Evolutionary conservation across 2,797 vertebrate species (phyloP), one percentile per base, ranked within the genome.

Genomic region (Toxotes lorentzi): DNA sequence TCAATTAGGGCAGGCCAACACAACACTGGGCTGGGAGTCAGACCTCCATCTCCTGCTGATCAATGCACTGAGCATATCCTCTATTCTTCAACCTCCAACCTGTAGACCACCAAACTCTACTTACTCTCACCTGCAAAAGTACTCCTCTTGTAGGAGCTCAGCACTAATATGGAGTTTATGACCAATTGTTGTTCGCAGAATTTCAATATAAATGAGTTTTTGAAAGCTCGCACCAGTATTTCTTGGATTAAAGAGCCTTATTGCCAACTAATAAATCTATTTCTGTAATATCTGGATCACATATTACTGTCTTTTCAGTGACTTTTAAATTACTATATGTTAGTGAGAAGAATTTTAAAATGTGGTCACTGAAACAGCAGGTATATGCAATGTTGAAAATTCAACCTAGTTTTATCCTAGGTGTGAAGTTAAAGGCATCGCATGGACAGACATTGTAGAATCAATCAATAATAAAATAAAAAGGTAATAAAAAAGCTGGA

Each of bases 1-100:
- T 95, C 93, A 94, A 95, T 95, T 95, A 95, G 91, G 87, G 89
- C 92, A 83, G 87, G 45, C 82, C 85, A 51, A 83, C 89, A 90
- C 89, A 85, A 74, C 83, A 69, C 73, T 40, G 82, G 87, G 73
- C 85, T 40, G 73, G 6, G 67, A 90, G 73, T 85, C 89, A 86
- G 86, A 87, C 87, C 86, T 82, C 83, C 85, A 79, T 89, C 88
- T 90, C 79, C 81, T 32, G 71, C 78, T 87, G 90, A 92, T 93
- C 88, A 54, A 94, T 92, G 88, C 85, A 48, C 78, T 1, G 50
- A 85, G 81, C 72, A 70, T 85, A 89, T 91, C 86, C 85, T 89
- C 79, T 16, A 8, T 59, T 66, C 73, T 35, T 61, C 76, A 51
- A 72, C 83, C 79, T 83, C 81, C 63, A 68, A 32, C 78, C 73